Evolutionary conservation across 2,797 vertebrate species (phyloP).

Genomic region (Sebastes hopkinsi): DNA sequence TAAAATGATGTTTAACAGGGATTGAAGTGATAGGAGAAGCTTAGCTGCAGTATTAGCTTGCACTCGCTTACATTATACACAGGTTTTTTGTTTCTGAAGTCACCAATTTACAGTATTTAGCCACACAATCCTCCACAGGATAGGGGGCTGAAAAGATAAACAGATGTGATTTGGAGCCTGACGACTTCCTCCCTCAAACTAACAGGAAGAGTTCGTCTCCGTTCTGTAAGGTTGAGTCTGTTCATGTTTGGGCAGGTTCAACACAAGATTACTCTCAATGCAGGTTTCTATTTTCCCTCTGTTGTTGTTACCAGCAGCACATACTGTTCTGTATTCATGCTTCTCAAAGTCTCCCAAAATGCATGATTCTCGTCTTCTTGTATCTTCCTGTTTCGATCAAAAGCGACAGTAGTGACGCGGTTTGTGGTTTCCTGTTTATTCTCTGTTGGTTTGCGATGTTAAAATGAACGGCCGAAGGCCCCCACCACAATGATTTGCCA

Average conservation of each 20-base stretch:
- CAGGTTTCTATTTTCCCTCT: neutral
- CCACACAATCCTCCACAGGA: slow-evolving; percentile 4
- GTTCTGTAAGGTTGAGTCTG: neutral
- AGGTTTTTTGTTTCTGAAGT: neutral
- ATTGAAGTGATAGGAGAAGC: neutral
- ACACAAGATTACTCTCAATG: neutral
- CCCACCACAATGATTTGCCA: neutral
- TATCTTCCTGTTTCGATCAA: slow-evolving; percentile 42
- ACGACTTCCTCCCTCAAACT: slow-evolving; percentile 44
- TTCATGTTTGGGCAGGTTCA: slow-evolving; percentile 21
- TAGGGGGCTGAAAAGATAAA: slow-evolving; percentile 42
- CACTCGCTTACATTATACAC: neutral
- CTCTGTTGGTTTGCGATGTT: slow-evolving; percentile 30
- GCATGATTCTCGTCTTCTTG: neutral
- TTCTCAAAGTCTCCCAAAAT: neutral
- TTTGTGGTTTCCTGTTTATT: slow-evolving; percentile 77
- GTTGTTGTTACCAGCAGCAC: neutral
- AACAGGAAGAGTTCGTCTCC: slow-evolving; percentile 55
- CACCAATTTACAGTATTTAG: slow-evolving; percentile 4
- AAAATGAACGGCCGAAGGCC: neutral
- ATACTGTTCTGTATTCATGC: neutral
- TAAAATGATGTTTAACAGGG: slow-evolving; percentile 12
- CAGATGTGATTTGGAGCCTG: slow-evolving; percentile 35
- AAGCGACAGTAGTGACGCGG: slow-evolving; percentile 18
- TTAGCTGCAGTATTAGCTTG: neutral